phyloP scores from a whole-genome alignment of 2,797 vertebrate genomes.

The Sebastes matsubarae region DNA sequence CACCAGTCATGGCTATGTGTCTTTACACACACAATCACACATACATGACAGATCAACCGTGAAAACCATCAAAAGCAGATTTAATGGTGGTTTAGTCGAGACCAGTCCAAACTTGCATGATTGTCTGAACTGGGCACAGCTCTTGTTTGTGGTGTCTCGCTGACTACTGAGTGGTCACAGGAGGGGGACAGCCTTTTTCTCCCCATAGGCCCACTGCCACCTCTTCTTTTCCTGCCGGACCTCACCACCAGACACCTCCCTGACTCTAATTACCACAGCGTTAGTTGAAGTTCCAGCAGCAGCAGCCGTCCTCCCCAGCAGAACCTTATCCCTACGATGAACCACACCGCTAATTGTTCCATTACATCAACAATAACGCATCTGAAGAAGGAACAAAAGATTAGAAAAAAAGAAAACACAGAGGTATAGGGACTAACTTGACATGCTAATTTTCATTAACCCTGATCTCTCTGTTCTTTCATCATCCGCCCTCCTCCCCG shows the following conservation, averaged over 20 bases:
- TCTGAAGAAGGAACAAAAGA: conserved; percentile 80
- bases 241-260: conserved; percentile 87
- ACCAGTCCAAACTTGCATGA: conserved; percentile 94
- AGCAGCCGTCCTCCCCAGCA: conserved; percentile 65
- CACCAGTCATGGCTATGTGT: neutral
- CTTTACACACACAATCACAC: neutral
- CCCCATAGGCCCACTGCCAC: conserved; percentile 89
- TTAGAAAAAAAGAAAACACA: conserved; percentile 54
- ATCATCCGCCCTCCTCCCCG: conserved; percentile 71
- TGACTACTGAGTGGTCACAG: conserved; percentile 81
- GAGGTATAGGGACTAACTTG: conserved; percentile 79
- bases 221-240: conserved; percentile 92
- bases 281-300: conserved; percentile 52
- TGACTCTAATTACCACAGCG: conserved; percentile 91
- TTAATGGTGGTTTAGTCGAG: conserved; percentile 89
- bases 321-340: conserved; percentile 77
- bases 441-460: conserved; percentile 86
- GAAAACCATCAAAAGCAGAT: conserved; percentile 88
- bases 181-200: conserved; percentile 75
- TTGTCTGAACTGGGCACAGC: conserved; percentile 91
- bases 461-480: conserved; percentile 80
- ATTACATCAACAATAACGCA: conserved; percentile 86
- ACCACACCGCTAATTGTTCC: conserved; percentile 86
- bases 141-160: conserved; percentile 93
- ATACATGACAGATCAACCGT: conserved; percentile 79